phyloP scores from a whole-genome alignment of 2,113 vertebrate species.

The Gallinago undulata region DNA sequence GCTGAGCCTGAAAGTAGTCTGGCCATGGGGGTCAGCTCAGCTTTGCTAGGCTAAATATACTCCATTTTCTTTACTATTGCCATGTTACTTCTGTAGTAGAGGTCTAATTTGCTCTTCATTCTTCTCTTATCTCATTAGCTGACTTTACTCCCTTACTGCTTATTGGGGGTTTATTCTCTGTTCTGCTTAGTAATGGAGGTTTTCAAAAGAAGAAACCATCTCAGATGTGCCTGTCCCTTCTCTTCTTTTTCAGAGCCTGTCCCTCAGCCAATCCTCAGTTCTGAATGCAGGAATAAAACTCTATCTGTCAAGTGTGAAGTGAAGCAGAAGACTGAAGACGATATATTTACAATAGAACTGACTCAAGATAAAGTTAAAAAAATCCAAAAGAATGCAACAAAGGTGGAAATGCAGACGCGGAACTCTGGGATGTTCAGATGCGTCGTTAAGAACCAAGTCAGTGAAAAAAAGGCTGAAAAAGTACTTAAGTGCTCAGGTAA shows the following conservation, averaged over 20 bases:
- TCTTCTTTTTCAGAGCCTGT: constrained; percentile 45
- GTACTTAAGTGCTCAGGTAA: constrained; percentile 48
- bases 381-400: not conserved
- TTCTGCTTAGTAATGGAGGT: not conserved
- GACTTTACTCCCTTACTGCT: not conserved
- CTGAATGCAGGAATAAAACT: not conserved
- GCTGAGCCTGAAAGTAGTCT: not conserved
- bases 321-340: not conserved
- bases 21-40: not conserved
- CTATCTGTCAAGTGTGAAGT: not conserved
- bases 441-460: not conserved
- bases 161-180: not conserved
- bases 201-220: not conserved
- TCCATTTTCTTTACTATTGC: not conserved
- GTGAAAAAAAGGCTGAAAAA: not conserved
- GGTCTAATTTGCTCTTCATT: not conserved
- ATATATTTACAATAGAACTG: not conserved
- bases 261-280: constrained; percentile 1
- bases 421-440: not conserved
- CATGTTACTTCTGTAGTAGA: not conserved
- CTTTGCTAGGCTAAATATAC: not conserved
- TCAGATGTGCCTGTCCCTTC: not conserved
- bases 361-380: not conserved
- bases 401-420: not conserved
- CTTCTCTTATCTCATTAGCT: not conserved